Conservation (phyloP, 2,113 vertebrate genomes). For the Cariama cristata region DNA sequence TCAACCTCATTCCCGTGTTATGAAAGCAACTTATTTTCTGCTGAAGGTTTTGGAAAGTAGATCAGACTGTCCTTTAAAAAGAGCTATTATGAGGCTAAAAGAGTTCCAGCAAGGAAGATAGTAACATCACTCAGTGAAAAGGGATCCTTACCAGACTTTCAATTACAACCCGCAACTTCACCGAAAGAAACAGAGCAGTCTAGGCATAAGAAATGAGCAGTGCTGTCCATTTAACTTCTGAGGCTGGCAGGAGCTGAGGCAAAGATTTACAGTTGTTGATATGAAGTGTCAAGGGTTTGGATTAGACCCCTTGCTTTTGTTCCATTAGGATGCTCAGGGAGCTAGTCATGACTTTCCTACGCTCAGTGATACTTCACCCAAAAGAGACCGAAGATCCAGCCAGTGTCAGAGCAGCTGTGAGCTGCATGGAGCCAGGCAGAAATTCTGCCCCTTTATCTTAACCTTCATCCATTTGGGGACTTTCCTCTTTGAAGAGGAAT, state of each 20-base stretch:
- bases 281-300: not conserved
- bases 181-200: not conserved
- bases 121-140: constrained; percentile 25
- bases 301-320: not conserved
- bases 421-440: constrained; percentile 7
- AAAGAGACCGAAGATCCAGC: not conserved
- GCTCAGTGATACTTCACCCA: not conserved
- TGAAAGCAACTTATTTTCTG: not conserved
- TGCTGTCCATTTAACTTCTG: constrained; percentile 12
- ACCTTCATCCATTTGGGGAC: constrained; percentile 49
- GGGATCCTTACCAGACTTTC: not conserved
- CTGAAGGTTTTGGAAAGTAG: not conserved
- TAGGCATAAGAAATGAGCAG: constrained; percentile 6
- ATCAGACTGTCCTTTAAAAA: constrained; percentile 4
- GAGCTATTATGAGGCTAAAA: constrained; percentile 17
- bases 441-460: constrained; percentile 46
- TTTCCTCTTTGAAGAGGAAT: constrained; percentile 41
- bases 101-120: not conserved
- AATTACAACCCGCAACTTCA: not conserved
- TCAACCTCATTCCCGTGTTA: not conserved
- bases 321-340: not conserved
- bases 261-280: constrained; percentile 33
- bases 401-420: not conserved
- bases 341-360: not conserved
- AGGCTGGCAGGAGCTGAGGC: not conserved